Evolutionary conservation across 2,797 vertebrate species (phyloP).

Genomic region (Anguilla marmorata): DNA sequence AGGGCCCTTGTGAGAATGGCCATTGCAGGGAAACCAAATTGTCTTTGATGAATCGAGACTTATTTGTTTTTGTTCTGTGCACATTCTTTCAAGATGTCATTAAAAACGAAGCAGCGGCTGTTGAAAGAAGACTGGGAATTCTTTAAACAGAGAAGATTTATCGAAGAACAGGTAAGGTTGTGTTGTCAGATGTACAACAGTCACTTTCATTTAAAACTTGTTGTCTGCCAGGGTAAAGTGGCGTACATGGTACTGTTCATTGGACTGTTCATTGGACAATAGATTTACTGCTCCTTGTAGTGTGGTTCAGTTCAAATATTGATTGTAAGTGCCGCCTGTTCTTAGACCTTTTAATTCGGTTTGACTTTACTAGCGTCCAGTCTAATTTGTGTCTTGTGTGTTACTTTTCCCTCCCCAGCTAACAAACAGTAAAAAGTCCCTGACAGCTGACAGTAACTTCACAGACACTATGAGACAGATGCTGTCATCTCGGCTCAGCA

Average conservation of each 20-base stretch:
- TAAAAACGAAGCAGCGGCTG: conserved; percentile 89
- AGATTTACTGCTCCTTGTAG: not conserved
- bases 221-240: not conserved
- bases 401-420: conserved; percentile 66
- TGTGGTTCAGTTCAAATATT: not conserved
- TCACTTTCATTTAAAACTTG: not conserved
- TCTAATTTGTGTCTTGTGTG: not conserved
- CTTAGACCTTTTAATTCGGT: not conserved
- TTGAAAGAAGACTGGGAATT: conserved; percentile 96
- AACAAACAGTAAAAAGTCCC: conserved; percentile 84
- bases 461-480: conserved; percentile 94
- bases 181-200: not conserved
- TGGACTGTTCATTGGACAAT: not conserved
- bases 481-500: conserved; percentile 89
- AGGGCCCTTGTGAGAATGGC: not conserved
- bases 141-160: conserved; percentile 90
- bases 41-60: not conserved
- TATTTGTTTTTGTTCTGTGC: conserved; percentile 10
- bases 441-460: conserved; percentile 87
- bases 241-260: not conserved
- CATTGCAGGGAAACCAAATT: not conserved
- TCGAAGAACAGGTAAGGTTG: conserved; percentile 88
- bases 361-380: not conserved
- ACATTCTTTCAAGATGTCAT: conserved; percentile 75
- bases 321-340: not conserved